phyloP scores from a whole-genome alignment of 2,797 vertebrate genomes.

The Ambastaia sidthimunki region DNA sequence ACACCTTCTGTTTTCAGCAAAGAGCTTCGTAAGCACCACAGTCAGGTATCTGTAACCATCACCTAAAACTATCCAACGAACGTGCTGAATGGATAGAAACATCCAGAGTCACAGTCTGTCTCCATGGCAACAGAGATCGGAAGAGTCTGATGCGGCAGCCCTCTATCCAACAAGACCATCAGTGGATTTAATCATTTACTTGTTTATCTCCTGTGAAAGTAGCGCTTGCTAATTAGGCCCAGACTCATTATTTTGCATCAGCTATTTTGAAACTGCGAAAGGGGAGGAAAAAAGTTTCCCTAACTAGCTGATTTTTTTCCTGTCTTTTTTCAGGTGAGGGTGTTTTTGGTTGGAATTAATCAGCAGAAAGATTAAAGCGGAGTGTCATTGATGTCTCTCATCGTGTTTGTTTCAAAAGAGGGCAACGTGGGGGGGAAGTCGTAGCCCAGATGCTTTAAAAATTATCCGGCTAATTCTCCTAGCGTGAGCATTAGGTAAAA shows the following conservation, averaged over 20 bases:
- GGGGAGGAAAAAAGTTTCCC: conserved; percentile 46
- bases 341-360: conserved; percentile 56
- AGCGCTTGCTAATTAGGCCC: conserved; percentile 64
- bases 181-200: conserved; percentile 65
- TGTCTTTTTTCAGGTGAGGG: conserved; percentile 53
- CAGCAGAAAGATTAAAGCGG: conserved; percentile 60
- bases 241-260: conserved; percentile 66
- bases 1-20: conserved; percentile 41
- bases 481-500: conserved; percentile 37
- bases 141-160: conserved; percentile 48
- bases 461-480: conserved; percentile 41
- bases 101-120: conserved; percentile 55
- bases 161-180: conserved; percentile 56
- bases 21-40: conserved; percentile 14
- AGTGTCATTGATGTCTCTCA: conserved; percentile 48
- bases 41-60: conserved; percentile 53
- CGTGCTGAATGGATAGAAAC: conserved; percentile 45
- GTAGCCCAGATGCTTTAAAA: conserved; percentile 24
- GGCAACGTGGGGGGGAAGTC: conserved; percentile 5
- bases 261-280: conserved; percentile 58
- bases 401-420: conserved; percentile 53
- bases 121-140: conserved; percentile 65
- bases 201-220: conserved; percentile 63
- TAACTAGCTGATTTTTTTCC: conserved; percentile 34
- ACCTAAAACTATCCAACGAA: conserved; percentile 50